Base-by-base conservation (phyloP, 2,113 vertebrate species). In the Desmodus rotundus region DNA sequence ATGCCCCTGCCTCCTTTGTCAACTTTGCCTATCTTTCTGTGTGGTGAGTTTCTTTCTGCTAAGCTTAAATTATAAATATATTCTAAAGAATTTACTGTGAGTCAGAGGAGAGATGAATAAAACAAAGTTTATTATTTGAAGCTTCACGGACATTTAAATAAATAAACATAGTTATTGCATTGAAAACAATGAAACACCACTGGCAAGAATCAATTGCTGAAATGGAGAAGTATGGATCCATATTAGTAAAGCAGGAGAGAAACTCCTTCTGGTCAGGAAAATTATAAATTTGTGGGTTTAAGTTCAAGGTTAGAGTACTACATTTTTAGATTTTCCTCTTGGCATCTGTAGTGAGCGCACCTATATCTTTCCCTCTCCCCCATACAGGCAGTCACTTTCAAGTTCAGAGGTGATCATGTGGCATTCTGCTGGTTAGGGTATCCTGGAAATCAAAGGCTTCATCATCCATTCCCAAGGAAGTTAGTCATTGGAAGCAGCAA, bases 61-160 rank as follows among this genome's bases (percentile, higher is more conserved):
- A 70, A 83, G n/a, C 4, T 89, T 47, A 47, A 78, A 33, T 38
- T 81, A 9, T 81, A 67, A 77, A 87, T 61, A 65, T 83, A 54
- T 73, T 95, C 91, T 96, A 73, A 81, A 77, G 52, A 77, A 89
- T 94, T 86, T 91, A 36, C 47, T 81, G 7, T 89, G 83, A 94
- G 47, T 91, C 61, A 56, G 12, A 83, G 95, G 12, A 82, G 19
- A 94, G 31, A 87, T 76, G 43, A 92, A 14, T 82, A 74, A 88
- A 93, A 89, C 11, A 24, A 54, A 85, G 33, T 65, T 92, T 80
- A 70, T 67, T 14, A 76, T 31, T 58, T 56, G 68, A 89, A 80
- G 6, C 22, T 78, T 91, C 22, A 72, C 38, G 36, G 70, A 87
- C n/a, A 80, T 86, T 94, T 65, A 93, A 83, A 86, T 93, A 82